These are phyloP conservation scores for Thecocarcelia acutangulata DNA, from an alignment of 2,888 invertebrate genomes.

Conservation along the genomic window DNA sequence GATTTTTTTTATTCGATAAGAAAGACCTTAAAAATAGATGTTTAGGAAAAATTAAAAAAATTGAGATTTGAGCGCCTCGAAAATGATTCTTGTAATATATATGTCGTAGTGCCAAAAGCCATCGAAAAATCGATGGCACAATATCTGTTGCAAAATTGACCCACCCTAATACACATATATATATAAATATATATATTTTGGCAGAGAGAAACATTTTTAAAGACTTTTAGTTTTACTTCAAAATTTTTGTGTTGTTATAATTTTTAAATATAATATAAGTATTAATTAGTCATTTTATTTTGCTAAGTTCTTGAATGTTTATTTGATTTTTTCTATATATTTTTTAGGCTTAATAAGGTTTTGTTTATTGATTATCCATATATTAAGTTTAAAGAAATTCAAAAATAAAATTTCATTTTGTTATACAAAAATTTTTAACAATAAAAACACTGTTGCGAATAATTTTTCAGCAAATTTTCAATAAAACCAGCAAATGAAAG, in stretches of 20 bases:
- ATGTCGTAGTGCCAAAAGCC: no score
- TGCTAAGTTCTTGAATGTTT: slow-evolving; percentile 49
- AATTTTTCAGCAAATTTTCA: neutral
- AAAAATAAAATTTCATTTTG: slow-evolving; percentile 15
- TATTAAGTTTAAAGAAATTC: slow-evolving; percentile 46
- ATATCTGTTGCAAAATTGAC: no score
- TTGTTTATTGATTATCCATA: slow-evolving; percentile 43
- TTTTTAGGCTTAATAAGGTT: slow-evolving; percentile 46
- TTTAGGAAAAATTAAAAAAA: no score
- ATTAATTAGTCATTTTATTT: slow-evolving; percentile 62
- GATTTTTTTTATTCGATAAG: no score
- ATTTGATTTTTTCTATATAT: slow-evolving; percentile 33
- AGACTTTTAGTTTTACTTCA: slow-evolving; percentile 60
- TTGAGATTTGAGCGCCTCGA: no score
- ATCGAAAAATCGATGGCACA: no score
- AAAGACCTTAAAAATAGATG: no score
- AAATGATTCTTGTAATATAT: no score
- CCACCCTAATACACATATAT: no score
- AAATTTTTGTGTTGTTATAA: slow-evolving; percentile 6
- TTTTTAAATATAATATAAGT: slow-evolving; percentile 51
- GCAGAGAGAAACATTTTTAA: slow-evolving; percentile 53
- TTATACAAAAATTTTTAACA: neutral
- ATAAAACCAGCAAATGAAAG: no score
- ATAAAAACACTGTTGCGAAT: neutral
- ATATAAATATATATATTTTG: no score